Evolutionary conservation across 1,140 invertebrate species (phyloP), one percentile per base, ranked within the genome.

Genomic region (Lutraria rhynchaena): DNA sequence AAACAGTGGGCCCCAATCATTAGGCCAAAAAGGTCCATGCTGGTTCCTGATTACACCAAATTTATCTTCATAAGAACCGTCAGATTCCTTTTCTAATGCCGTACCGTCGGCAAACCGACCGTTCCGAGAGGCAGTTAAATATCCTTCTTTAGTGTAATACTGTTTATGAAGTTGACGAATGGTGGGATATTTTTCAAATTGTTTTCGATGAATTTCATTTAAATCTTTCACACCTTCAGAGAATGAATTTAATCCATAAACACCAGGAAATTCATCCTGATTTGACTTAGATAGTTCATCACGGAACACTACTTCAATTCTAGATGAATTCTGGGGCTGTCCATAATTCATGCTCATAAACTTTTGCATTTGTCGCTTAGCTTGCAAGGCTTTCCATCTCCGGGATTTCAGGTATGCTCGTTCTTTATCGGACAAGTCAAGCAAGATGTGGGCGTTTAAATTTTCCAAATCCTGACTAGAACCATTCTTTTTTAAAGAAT

Each of bases 1-100:
- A 85, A 86, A 89, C 19, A 90, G 74, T 0, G 91, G 91, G 4
- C 89, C 87, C 58, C 82, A 86, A 63, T 91, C 90, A 24, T 77
- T 53, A 1, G 91, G 91, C 91, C 91, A 92, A 73, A 91, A 92
- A 1, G 91, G 91, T 35, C 91, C 91, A 81, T 90, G 82, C 31
- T 85, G 67, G 61, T 87, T 85, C 22, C 91, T 61, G 31, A 90
- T 58, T 33, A 92, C 86, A 41, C 91, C 91, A 82, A 88, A 91
- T 80, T 88, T 88, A 76, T 92, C 91, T 35, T 81, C 83, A 80
- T 88, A 92, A 11, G 84, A 87, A 22, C 90, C 90, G 60, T 86
- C 81, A n/a, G 78, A 77, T n/a, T 88, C 82, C 27, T 63, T 67
- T 11, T 85, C 46, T 24, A 91, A 63, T 11, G 80, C 51, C 7